Base-by-base conservation (phyloP, 2,113 vertebrate species). In the Dryoscopus gambensis region DNA sequence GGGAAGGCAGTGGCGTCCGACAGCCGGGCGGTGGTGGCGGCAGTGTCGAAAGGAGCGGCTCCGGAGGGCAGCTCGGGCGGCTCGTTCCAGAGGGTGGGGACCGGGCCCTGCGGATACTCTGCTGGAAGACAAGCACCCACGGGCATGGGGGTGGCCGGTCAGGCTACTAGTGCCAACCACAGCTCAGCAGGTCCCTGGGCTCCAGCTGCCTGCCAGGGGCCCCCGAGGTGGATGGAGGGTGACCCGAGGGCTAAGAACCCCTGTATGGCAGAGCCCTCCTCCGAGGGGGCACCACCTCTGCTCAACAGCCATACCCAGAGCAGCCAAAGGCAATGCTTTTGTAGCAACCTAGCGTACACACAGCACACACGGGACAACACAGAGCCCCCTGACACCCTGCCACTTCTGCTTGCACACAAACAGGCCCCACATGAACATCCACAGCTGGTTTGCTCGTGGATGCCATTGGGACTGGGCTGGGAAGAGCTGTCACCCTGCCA, bases 11-110 rank as follows among this genome's bases (percentile, higher is more conserved):
- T 98, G 89, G 93, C 73, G 7, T 97, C 98, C 13, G 98, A 92
- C 84, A 96, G 53, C 92, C 92, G 63, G 88, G 89, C 91, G 12
- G 97, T 97, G 56, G 98, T 98, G 86, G 98, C 98, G 56, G 98
- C 98, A 9, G 97, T 64, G 1, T 99, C 99, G 5, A 93, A 92
- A 13, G 98, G 98, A 19, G 97, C 98, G 4, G 98, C 98, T 60
- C 99, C 99, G 0, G 99, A 99, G 5, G 98, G 97, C 76, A 99
- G 98, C 91, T 99, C 99, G 6, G 98, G 98, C 1, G 98, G 98
- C 83, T 99, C 99, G 4, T 98, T 98, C 95, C 98, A 98, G 88
- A 98, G 91, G 9, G 99, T 98, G 76, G 98, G 98, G 39, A 89
- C 87, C 0, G 98, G 95, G 57, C 95, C 98, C 91, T 96, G 98